phyloP scores from a whole-genome alignment of 1,140 invertebrate species.

The Leptinotarsa texana region DNA sequence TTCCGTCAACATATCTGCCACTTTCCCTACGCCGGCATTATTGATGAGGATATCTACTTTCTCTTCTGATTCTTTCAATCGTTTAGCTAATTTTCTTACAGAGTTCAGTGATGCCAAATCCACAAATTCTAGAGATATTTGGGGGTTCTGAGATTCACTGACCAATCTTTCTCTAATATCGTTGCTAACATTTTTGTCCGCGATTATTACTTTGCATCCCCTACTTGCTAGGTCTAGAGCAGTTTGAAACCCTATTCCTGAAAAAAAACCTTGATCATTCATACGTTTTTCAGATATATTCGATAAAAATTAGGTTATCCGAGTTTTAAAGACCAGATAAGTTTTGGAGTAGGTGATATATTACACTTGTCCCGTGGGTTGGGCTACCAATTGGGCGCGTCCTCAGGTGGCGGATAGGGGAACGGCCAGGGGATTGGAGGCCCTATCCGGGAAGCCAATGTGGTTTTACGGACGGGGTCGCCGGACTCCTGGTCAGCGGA shows the following conservation, averaged over 20 bases:
- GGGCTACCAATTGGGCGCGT: no score
- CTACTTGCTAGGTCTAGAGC: conserved; percentile 32
- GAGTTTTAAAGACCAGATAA: no score
- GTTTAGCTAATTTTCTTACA: conserved; percentile 58
- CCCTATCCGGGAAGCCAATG: no score
- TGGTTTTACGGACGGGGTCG: no score
- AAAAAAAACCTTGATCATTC: background rate
- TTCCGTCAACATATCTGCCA: conserved; percentile 54
- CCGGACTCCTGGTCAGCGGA: no score
- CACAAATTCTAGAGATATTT: conserved; percentile 51
- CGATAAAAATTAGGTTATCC: no score
- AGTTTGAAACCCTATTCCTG: conserved; percentile 36
- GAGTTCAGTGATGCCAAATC: conserved; percentile 59
- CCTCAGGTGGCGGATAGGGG: no score
- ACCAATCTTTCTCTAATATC: conserved; percentile 67
- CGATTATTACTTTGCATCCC: conserved; percentile 39
- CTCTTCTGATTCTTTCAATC: conserved; percentile 57
- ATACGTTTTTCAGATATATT: background rate
- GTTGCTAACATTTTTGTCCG: conserved; percentile 10
- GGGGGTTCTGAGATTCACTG: conserved; percentile 53
- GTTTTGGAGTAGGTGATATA: no score
- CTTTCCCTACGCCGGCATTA: conserved; percentile 62
- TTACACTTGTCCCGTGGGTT: no score
- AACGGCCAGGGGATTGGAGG: no score
- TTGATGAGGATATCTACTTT: conserved; percentile 70